These are phyloP conservation scores for Platyscapa corneri DNA, from an alignment of 1,140 invertebrate genomes.

Conservation along the genomic window DNA sequence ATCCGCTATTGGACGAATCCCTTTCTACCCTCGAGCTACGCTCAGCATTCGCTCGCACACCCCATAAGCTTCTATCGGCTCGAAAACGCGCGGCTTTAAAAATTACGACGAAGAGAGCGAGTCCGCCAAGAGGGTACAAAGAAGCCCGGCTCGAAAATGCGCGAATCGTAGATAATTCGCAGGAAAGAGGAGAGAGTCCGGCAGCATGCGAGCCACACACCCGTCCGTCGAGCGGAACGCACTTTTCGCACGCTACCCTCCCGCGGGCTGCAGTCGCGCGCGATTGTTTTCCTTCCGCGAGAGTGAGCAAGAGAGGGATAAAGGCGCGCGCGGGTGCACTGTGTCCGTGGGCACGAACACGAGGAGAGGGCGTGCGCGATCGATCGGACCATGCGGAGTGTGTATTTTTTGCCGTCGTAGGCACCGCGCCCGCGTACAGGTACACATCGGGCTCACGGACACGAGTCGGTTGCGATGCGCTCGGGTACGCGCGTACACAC, in stretches of 20 bases:
- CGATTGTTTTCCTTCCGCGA: constrained; percentile 46
- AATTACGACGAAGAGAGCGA: not conserved
- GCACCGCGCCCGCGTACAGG: not conserved
- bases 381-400: constrained; percentile 24
- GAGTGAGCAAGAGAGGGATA: not conserved
- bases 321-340: not conserved
- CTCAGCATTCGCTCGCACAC: not conserved
- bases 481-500: not conserved
- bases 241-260: not conserved
- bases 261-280: not conserved
- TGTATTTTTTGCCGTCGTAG: constrained; percentile 25
- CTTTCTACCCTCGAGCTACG: not conserved
- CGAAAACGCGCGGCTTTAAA: not conserved
- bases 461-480: not conserved
- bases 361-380: not conserved
- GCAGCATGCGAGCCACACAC: not conserved
- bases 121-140: not conserved
- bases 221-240: not conserved
- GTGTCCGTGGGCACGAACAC: not conserved
- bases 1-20: not conserved
- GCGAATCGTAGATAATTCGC: not conserved
- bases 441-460: not conserved
- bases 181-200: not conserved
- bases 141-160: not conserved
- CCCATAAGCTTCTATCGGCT: not conserved